Evolutionary conservation across 2,113 vertebrate species (phyloP), one percentile per base, ranked within the genome.

Genomic region (Brienomyrus brachyistius): DNA sequence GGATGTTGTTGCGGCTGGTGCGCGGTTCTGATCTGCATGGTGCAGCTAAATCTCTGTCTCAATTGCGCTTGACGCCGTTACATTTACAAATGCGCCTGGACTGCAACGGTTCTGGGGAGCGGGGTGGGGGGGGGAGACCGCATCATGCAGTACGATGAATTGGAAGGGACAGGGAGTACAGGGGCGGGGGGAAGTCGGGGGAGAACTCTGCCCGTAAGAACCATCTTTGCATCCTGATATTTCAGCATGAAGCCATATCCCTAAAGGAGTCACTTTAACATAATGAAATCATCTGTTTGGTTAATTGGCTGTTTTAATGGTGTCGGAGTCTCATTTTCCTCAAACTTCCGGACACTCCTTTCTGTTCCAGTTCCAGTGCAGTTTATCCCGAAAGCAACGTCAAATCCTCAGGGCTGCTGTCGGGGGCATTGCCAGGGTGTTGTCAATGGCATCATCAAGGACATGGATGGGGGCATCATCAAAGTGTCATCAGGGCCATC

Each of bases 71-170:
- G 50, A 88, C 35, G 5, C 43, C 56, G 54, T 59, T 90, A 31
- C 86, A 35, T 70, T 82, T 45, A 19, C 31, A 52, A 56, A 31
- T 88, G 40, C 50, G 77, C 66, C 66, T 83, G 90, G 90, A 66
- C 35, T 80, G 23, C 31, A 47, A 13, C 27, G 19, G 31, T 47
- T 50, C 50, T 50, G 50, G 52, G 52, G 21, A 51, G 45, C 23
- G 74, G n/a, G n/a, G n/a, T n/a, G n/a, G n/a, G n/a, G n/a, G n/a
- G n/a, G n/a, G n/a, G n/a, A n/a, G n/a, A n/a, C 50, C 3, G 1
- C 21, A 70, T 54, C 43, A 21, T 48, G 80, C 15, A 11, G 84
- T 27, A 4, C 23, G 27, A 13, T 52, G 45, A 43, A 84, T 70
- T 27, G 56, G 43, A 74, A 66, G 40, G 56, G 35, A 85, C 19